Conservation (phyloP, 1,140 invertebrate species). For the Sinonovacula constricta region DNA sequence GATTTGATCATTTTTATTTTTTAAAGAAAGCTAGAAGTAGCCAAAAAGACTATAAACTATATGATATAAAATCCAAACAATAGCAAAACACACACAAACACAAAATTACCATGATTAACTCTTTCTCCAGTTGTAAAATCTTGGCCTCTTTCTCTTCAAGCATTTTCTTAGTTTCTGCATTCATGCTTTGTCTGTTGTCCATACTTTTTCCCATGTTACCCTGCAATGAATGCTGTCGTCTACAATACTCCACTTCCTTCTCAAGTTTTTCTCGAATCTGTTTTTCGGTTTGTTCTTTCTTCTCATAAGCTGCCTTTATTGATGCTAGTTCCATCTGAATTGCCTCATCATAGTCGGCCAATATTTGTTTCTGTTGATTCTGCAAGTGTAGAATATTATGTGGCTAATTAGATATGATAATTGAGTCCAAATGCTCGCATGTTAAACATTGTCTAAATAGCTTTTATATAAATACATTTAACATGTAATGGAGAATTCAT, state of each 20-base stretch:
- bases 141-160: slow-evolving; percentile 65
- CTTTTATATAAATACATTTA: too few relatives aligned
- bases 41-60: too few relatives aligned
- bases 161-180: slow-evolving; percentile 56
- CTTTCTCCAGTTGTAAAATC: slow-evolving; percentile 66
- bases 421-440: too few relatives aligned
- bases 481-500: too few relatives aligned
- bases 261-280: slow-evolving; percentile 88
- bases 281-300: slow-evolving; percentile 88
- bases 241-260: slow-evolving; percentile 83
- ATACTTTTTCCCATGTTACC: slow-evolving; percentile 7
- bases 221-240: slow-evolving; percentile 5
- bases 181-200: slow-evolving; percentile 48
- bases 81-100: too few relatives aligned
- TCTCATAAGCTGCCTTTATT: slow-evolving; percentile 89
- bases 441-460: too few relatives aligned
- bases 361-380: slow-evolving; percentile 87
- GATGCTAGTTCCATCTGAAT: slow-evolving; percentile 90
- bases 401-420: too few relatives aligned
- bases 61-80: too few relatives aligned
- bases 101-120: slow-evolving; percentile 58
- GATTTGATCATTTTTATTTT: too few relatives aligned
- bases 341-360: slow-evolving; percentile 90
- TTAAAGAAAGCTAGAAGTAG: too few relatives aligned
- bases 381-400: slow-evolving; percentile 45